Evolutionary conservation across 2,888 invertebrate species (phyloP).

Genomic region (Diplazon laetatorius): DNA sequence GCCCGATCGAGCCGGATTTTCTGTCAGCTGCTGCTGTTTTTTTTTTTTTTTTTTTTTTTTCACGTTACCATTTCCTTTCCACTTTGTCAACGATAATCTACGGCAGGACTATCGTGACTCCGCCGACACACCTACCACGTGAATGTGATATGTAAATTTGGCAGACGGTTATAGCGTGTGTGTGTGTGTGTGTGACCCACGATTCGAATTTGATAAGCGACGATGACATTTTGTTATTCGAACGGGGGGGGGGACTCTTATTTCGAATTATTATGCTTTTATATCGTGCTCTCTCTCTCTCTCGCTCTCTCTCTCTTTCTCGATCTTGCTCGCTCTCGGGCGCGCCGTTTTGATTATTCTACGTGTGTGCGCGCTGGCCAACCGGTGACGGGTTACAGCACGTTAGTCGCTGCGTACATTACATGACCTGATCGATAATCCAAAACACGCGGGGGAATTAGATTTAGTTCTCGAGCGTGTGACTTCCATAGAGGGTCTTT

Average conservation of each 20-base stretch:
- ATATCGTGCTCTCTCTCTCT: background rate
- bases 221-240: conserved; percentile 56
- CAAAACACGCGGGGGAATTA: conserved; percentile 51
- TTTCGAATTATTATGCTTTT: conserved; percentile 25
- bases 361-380: background rate
- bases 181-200: conserved; percentile 57
- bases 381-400: background rate
- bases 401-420: conserved; percentile 2
- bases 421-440: conserved; percentile 51
- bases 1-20: conserved; percentile 51
- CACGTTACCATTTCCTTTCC: conserved; percentile 29
- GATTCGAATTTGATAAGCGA: conserved; percentile 21
- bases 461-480: conserved; percentile 45
- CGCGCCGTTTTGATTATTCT: conserved; percentile 34
- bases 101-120: background rate
- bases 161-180: too few relatives aligned
- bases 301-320: too few relatives aligned
- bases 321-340: background rate
- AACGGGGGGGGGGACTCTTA: conserved; percentile 48
- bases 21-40: conserved; percentile 55
- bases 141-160: conserved; percentile 16
- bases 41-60: too few relatives aligned
- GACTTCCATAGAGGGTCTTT: conserved; percentile 18
- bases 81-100: background rate
- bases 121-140: background rate